Percentiles rank a stretch among this genome's conserved stretches.
phyloP scores from a whole-genome alignment of 2,113 vertebrate genomes.

The Scytalopus superciliaris region DNA sequence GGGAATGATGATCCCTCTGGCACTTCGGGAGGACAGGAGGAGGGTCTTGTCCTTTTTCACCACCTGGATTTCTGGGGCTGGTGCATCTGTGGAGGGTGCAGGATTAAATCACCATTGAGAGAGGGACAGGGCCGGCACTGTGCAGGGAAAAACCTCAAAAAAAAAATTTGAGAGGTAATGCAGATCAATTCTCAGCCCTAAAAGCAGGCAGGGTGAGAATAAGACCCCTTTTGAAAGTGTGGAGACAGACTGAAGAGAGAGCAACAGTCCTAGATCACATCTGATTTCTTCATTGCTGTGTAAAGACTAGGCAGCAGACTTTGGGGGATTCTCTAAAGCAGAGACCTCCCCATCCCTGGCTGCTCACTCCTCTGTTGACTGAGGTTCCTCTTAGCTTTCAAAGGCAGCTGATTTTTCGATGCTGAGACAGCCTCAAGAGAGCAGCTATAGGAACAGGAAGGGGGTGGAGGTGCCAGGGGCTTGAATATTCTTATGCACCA shows the following conservation, averaged over 20 bases:
- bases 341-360: neutral
- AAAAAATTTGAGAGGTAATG: neutral
- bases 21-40: neutral
- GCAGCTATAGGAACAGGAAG: neutral
- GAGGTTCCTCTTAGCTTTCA: neutral
- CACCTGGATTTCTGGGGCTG: neutral
- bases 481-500: neutral
- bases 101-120: neutral
- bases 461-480: neutral
- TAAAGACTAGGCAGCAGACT: neutral
- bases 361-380: neutral
- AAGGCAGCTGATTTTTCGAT: neutral
- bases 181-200: neutral
- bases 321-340: neutral
- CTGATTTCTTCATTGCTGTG: neutral
- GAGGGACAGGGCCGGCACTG: neutral
- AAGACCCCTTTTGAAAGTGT: neutral
- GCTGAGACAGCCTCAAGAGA: neutral
- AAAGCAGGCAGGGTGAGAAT: neutral
- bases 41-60: neutral
- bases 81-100: neutral
- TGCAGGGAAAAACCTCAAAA: neutral
- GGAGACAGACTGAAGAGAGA: neutral
- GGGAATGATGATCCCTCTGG: neutral
- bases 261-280: fast-evolving